These are phyloP conservation scores for Platorchestia sp. DNA, from an alignment of 1,140 invertebrate genomes.

Conservation along the genomic window DNA sequence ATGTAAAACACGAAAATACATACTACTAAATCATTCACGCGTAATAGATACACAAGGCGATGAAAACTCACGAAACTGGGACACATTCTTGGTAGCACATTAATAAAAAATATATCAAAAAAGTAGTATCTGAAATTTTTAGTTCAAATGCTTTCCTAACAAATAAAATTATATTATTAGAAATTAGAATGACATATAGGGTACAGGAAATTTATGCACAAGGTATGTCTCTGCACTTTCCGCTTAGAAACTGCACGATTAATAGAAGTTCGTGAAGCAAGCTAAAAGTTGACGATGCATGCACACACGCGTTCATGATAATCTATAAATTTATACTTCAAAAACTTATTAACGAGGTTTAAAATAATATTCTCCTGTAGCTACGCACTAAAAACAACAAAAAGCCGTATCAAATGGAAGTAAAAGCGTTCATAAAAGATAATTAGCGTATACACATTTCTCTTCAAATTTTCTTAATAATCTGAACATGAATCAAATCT, in stretches of 20 bases:
- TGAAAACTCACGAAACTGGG: not conserved
- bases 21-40: not conserved
- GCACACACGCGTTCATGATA: no score
- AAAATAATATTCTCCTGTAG: not conserved
- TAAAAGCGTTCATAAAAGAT: not conserved
- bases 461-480: not conserved
- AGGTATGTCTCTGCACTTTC: no score
- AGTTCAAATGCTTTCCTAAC: not conserved
- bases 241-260: no score
- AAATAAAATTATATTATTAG: no score
- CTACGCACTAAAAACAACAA: no score
- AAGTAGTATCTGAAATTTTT: not conserved
- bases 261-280: no score
- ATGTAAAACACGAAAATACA: not conserved
- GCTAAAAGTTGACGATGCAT: no score
- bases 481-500: not conserved
- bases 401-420: no score
- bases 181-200: no score
- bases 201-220: no score
- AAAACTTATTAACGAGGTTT: not conserved
- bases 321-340: not conserved
- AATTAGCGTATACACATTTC: not conserved
- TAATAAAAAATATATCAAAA: not conserved
- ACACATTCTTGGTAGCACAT: not conserved
- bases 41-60: not conserved